Evolutionary conservation across 2,113 vertebrate genomes (phyloP).

Genomic region (Siphamia tubifer): DNA sequence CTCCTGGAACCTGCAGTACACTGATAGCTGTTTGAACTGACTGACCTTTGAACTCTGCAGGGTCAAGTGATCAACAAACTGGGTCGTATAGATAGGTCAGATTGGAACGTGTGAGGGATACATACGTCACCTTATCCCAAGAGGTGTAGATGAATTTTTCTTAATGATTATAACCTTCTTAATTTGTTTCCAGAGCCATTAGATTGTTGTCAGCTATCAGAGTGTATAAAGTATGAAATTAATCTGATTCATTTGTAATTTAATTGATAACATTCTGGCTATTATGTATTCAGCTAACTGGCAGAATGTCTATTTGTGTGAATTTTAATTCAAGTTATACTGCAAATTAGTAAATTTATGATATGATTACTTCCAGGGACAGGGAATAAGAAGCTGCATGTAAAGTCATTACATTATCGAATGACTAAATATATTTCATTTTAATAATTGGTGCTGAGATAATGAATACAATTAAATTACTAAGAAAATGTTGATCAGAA

Average conservation of each 20-base stretch:
- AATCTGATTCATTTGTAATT: slow-evolving; percentile 54
- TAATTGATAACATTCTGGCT: slow-evolving; percentile 35
- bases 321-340: not conserved
- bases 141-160: slow-evolving; percentile 56
- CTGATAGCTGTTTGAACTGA: slow-evolving; percentile 75
- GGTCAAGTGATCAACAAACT: slow-evolving; percentile 71
- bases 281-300: slow-evolving; percentile 19
- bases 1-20: slow-evolving; percentile 63
- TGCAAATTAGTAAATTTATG: no score
- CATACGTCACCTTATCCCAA: slow-evolving; percentile 34
- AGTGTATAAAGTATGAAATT: slow-evolving; percentile 39
- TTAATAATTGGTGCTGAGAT: no score
- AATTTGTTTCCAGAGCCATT: slow-evolving; percentile 70
- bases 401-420: no score
- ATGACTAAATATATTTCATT: no score
- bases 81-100: slow-evolving; percentile 62
- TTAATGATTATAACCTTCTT: slow-evolving; percentile 68
- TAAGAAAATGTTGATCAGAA: no score
- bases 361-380: no score
- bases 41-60: slow-evolving; percentile 68
- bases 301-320: not conserved
- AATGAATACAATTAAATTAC: no score
- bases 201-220: slow-evolving; percentile 65
- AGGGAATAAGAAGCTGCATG: no score
- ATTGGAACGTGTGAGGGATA: slow-evolving; percentile 66